Base-by-base conservation (phyloP, 2,113 vertebrate genomes). In the Alligator sinensis region DNA sequence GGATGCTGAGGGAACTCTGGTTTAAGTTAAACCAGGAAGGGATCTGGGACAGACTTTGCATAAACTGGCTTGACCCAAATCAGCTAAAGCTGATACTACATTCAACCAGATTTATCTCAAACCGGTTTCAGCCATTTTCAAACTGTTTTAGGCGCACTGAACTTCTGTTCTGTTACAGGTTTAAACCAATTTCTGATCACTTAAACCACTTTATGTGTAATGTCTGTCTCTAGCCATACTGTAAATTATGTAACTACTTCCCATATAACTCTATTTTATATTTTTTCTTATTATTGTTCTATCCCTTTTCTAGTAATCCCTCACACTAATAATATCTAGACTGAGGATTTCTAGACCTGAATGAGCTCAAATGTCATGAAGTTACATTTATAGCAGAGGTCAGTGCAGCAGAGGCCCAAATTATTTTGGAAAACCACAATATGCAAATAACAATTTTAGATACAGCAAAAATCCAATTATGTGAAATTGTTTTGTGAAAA, bases 161-260 rank as follows among this genome's bases (percentile, higher is more conserved):
- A 47, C 9, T 9, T 47, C 47, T 47, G 47, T 47, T 47, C 47
- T 47, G 47, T 47, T 47, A 47, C 47, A 47, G 47, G 47, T 47
- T 47, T 47, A 47, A 47, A 47, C 47, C 47, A 47, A 2, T 47
- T 47, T 47, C 47, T 47, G 47, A 47, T 47, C 47, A 9, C 47
- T 47, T 47, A 9, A 47, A 47, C 47, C 9, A 9, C 47, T 47
- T 47, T 47, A 47, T 47, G 47, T 47, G 47, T 47, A 47, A 47
- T 47, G 47, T 47, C 47, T 47, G 47, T 47, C 47, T 9, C 47
- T 47, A 47, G 47, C 47, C 47, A 47, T 84, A 89, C 84, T 91
- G 84, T 21, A 89, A 88, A 94, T 89, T 84, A 95, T 84, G 96
- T 30, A n/a, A 47, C 79, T 83, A 89, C 64, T 77, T 92, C 78